Evolutionary conservation across 1,140 invertebrate species (phyloP).

Genomic region (Drosophila takahashii): DNA sequence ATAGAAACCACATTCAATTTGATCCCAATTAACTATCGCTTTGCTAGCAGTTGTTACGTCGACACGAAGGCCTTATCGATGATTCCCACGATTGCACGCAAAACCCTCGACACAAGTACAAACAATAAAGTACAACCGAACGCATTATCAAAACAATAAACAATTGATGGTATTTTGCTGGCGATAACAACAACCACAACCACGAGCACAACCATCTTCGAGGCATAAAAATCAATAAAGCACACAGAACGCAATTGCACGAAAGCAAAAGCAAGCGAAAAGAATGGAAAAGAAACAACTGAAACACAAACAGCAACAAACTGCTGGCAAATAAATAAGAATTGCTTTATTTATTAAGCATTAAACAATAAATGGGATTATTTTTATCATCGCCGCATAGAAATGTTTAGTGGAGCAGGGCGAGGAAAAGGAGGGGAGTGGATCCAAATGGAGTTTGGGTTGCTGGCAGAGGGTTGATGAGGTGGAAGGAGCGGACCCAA

Average conservation of each 20-base stretch:
- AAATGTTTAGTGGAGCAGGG: slow-evolving; percentile 36
- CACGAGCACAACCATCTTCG: slow-evolving; percentile 14
- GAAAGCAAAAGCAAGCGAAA: slow-evolving; percentile 3
- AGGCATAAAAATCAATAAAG: slow-evolving; percentile 50
- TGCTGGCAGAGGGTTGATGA: slow-evolving; percentile 2
- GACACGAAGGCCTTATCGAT: slow-evolving; percentile 26
- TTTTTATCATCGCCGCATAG: slow-evolving; percentile 71
- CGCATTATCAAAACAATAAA: slow-evolving; percentile 80
- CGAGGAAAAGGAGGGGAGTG: not conserved
- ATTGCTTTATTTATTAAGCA: slow-evolving; percentile 84
- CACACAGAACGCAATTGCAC: slow-evolving; percentile 48
- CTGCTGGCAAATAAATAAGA: slow-evolving; percentile 76
- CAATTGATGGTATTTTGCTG: slow-evolving; percentile 78
- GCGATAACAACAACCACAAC: slow-evolving; percentile 47
- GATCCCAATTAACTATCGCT: slow-evolving; percentile 45
- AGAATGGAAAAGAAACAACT: slow-evolving; percentile 12
- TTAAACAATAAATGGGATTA: slow-evolving; percentile 83
- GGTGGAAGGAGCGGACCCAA: slow-evolving; percentile 10
- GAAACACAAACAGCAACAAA: slow-evolving; percentile 47
- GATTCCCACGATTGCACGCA: slow-evolving; percentile 27
- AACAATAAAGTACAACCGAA: slow-evolving; percentile 49
- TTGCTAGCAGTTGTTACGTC: slow-evolving; percentile 27
- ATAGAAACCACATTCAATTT: slow-evolving; percentile 24
- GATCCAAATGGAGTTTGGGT: not conserved
- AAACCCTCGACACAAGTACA: slow-evolving; percentile 30